A percentile compares a stretch with the other conserved stretches of the same genome.
These are phyloP conservation scores for Ametastegia equiseti DNA, from an alignment of 2,888 invertebrate species.

Conservation along the genomic window DNA sequence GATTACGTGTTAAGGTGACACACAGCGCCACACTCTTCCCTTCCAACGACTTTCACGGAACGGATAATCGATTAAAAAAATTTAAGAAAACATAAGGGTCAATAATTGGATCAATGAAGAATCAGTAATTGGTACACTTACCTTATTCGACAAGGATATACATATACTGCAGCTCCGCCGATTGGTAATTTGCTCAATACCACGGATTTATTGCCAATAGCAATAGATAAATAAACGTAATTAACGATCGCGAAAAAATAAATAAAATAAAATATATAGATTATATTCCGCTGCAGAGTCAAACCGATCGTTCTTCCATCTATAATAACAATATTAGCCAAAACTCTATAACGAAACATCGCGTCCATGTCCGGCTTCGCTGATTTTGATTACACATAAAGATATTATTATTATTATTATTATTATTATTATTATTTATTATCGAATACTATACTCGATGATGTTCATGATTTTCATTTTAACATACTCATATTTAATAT, in stretches of 20 bases:
- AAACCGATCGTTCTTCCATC: slow-evolving; percentile 44
- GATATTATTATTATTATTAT: no score
- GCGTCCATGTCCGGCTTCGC: slow-evolving; percentile 26
- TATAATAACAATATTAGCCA: background rate
- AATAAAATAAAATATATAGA: background rate
- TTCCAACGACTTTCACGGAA: no score
- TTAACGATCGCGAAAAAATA: background rate
- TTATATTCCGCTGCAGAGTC: background rate
- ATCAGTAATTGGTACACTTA: no score
- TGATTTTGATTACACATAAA: background rate
- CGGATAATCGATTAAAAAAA: no score
- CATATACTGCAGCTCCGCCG: background rate
- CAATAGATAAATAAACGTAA: slow-evolving; percentile 14
- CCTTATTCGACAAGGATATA: background rate
- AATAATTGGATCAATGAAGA: no score
- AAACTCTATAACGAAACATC: background rate
- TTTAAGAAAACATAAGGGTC: no score
- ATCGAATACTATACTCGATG: background rate
- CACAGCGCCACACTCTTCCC: no score
- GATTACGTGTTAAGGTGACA: no score
- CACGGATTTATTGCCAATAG: slow-evolving; percentile 4
- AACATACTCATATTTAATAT: background rate
- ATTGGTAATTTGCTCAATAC: slow-evolving; percentile 37
- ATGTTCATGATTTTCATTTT: background rate
- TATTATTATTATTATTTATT: no score